Base-by-base conservation (phyloP, 64 coral and sea anemone species). In the Actinia tenebrosa region DNA sequence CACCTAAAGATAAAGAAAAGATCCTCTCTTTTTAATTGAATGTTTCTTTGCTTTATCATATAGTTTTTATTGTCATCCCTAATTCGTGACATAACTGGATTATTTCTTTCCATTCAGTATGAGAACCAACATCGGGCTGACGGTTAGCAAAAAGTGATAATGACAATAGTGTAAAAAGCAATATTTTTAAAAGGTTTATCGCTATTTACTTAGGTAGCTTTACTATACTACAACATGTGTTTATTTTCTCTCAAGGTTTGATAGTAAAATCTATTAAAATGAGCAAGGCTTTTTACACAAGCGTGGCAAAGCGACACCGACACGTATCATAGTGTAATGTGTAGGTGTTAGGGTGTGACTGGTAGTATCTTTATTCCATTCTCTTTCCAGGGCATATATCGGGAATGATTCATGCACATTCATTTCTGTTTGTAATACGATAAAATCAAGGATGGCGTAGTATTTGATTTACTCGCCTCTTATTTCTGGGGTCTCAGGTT, bases 1-100 rank as follows among this genome's bases (percentile, higher is more conserved):
- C 22, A 96, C 91, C 94, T 96, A 60, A 17, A n/a, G 14, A 1
- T 14, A 61, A 85, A 26, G 27, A 60, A n/a, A 53, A 50, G 10
- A 83, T 37, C 30, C 30, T 37, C 1, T 37, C 47, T 5, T 50
- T 50, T 50, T 50, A 4, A 50, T 78, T 22, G 14, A 75, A 6
- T 75, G 37, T 6, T 50, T 50, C 30, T 50, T 50, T 50, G 2
- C 47, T 5, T 50, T 50, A 50, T 50, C 7, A 50, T 50, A 15
- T 71, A 3, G 17, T 71, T 71, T 30, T n/a, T 19, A 71, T 71
- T 10, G 68, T 71, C 26, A 23, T 37, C 30, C 30, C 30, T 37
- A 37, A 37, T 37, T 37, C 30, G 30, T 37, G 30, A 37, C 47
- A 50, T 5, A 50, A 8, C 47, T 8, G 4, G 4, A 5, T 50